Base-by-base conservation (phyloP, 1,140 invertebrate species). In the Lordiphosa stackelbergi region DNA sequence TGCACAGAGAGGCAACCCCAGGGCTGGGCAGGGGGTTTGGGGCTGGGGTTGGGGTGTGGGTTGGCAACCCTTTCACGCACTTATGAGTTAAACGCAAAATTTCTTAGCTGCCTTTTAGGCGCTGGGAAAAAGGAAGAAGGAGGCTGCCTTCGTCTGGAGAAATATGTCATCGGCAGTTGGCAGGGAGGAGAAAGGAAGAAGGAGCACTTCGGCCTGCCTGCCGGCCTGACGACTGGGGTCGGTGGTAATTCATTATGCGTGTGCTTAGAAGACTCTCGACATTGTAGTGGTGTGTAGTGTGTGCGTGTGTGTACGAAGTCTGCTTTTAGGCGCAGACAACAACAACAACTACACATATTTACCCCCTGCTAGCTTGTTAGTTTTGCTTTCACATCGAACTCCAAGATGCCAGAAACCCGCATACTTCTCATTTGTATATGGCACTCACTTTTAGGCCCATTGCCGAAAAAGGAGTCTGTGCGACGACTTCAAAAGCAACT, bases 51-150 rank as follows among this genome's bases (percentile, higher is more conserved):
- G 45, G 31, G 37, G 37, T 34, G 48, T 41, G 45, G 60, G 28
- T 8, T 62, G 73, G 78, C 78, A 83, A 84, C 77, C 77, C 77
- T 83, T 83, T 83, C 60, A 83, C 78, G 78, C 78, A 84, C 77
- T 84, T 83, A 84, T 83, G 78, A 84, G 69, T 83, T 84, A 83
- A 83, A 83, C 77, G 69, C 69, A 83, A 83, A 83, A 77, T 83
- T 83, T 83, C 77, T 83, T 83, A 83, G 77, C 77, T 84, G 77
- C 72, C 69, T 83, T 77, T 83, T 84, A 83, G 77, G 78, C 69
- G 77, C 75, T 55, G 5, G 37, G 41, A 12, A 42, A 36, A 38
- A 35, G 53, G 35, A 34, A 24, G 49, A 46, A 12, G 36, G 10
- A 38, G 34, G 19, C 38, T 56, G 61, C 42, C 66, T 72, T 37